Evolutionary conservation across 2,888 invertebrate species (phyloP), one percentile per base, ranked within the genome.

Genomic region (Agapostemon virescens): DNA sequence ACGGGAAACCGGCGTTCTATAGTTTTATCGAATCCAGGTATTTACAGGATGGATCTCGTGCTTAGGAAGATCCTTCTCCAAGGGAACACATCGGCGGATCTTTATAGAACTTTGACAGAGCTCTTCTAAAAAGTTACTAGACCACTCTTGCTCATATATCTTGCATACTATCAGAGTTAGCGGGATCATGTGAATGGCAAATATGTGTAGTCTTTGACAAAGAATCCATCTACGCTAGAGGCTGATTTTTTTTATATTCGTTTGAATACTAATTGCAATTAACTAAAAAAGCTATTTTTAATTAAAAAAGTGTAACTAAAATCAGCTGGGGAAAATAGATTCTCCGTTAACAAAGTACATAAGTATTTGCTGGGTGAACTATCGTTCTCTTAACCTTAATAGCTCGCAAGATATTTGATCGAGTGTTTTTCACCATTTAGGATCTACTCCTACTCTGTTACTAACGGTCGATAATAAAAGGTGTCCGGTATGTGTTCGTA

Each of bases 1-100:
- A 36, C 80, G 80, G 79, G 80, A 80, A 80, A 79, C 79, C 30
- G 61, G 33, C 33, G 30, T 58, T 61, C 67, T 36, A 55, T 55
- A 79, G 38, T 52, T 79, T 68, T n/a, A 52, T 71, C 70, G 45
- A 70, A 52, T 70, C 71, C 38, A 49, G 49, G 5, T 77, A 78
- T 79, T 68, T 71, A 78, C 68, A 79, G 36, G 30, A 58, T 26
- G n/a, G 52, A 79, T 23, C 49, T 61, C 20, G 61, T 3, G 61
- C 3, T 33, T 61, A 20, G 2, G 6, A 36, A 67, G 58, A 77
- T 77, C 52, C 61, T 33, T 33, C 61, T 20, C 61, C 33, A 17
- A 30, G 55, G 55, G 55, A 30, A 55, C 55, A 55, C 26, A 55
- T 55, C 26, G 17, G 26, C 26, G 26, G 15, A 55, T 55, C 55